Percentiles rank a stretch among this genome's conserved stretches.
Evolutionary conservation across 1,140 invertebrate genomes (phyloP).

Genomic region (Magallana angulata): DNA sequence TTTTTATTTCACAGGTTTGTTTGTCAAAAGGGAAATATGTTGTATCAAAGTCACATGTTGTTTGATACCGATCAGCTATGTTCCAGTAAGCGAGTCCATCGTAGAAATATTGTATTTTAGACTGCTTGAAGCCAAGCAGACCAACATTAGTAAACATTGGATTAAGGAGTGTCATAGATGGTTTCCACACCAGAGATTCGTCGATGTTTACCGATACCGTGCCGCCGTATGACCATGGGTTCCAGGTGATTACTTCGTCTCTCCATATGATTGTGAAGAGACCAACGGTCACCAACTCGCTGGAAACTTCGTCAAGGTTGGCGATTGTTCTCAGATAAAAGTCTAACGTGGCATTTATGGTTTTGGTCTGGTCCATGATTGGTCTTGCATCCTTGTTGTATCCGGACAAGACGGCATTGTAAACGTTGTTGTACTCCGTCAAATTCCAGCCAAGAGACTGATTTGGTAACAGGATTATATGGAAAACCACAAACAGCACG

Average conservation of each 20-base stretch:
- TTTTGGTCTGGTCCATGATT: not conserved
- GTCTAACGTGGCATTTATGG: not conserved
- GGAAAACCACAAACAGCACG: too few species aligned
- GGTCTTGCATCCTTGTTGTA: conserved; percentile 35
- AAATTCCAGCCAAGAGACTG: not conserved
- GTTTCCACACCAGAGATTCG: conserved; percentile 52
- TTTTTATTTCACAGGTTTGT: conserved; percentile 5
- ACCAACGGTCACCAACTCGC: not conserved
- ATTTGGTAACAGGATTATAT: too few species aligned
- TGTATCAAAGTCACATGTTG: conserved; percentile 24
- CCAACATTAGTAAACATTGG: conserved; percentile 31
- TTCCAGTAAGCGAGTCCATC: not conserved
- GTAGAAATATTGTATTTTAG: not conserved
- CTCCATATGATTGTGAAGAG: conserved; percentile 48
- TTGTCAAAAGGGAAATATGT: conserved; percentile 29
- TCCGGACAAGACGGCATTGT: not conserved
- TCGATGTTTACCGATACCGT: conserved; percentile 39
- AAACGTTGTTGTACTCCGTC: conserved; percentile 7
- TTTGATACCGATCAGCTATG: conserved; percentile 9
- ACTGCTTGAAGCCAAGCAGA: not conserved
- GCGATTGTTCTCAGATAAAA: not conserved
- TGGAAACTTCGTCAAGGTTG: not conserved
- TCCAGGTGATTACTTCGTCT: conserved; percentile 41
- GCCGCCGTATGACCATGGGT: not conserved
- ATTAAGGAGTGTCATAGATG: conserved; percentile 49